Percentiles rank a stretch among this genome's conserved stretches.
phyloP scores from a whole-genome alignment of 2,797 vertebrate genomes.

The Sphaeramia orbicularis region DNA sequence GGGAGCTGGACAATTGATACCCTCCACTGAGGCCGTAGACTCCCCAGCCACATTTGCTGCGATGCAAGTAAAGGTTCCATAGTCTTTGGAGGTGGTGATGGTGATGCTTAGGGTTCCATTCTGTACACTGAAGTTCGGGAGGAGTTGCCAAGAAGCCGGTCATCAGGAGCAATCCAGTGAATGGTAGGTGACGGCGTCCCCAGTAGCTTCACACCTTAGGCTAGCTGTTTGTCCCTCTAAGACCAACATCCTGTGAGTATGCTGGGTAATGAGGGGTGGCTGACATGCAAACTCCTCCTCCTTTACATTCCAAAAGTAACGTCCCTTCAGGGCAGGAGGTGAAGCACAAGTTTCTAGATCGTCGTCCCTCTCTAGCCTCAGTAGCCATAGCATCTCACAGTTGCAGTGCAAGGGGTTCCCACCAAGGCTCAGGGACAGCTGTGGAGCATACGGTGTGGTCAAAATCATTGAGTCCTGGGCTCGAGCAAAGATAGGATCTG shows the following conservation, averaged over 20 bases:
- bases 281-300: constrained; percentile 95
- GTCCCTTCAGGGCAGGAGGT: constrained; percentile 90
- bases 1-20: constrained; percentile 94
- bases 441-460: constrained; percentile 88
- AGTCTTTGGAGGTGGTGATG: constrained; percentile 94
- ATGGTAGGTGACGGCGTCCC: constrained; percentile 92
- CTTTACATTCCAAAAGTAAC: constrained; percentile 93
- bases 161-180: constrained; percentile 94
- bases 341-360: constrained; percentile 97
- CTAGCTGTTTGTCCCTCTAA: constrained; percentile 93
- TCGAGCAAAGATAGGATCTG: constrained; percentile 92
- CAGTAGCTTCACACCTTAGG: constrained; percentile 92
- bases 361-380: constrained; percentile 90
- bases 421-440: constrained; percentile 91
- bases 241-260: constrained; percentile 92
- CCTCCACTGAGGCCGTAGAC: constrained; percentile 91
- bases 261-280: constrained; percentile 93
- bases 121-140: constrained; percentile 88
- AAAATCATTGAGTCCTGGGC: constrained; percentile 87
- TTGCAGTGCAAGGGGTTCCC: constrained; percentile 96
- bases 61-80: constrained; percentile 94
- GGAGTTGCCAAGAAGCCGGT: constrained; percentile 90
- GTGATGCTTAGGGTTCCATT: constrained; percentile 93
- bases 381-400: constrained; percentile 94
- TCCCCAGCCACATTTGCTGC: constrained; percentile 94